Conservation (phyloP, 2,888 invertebrate species). For the Melolontha melolontha region DNA sequence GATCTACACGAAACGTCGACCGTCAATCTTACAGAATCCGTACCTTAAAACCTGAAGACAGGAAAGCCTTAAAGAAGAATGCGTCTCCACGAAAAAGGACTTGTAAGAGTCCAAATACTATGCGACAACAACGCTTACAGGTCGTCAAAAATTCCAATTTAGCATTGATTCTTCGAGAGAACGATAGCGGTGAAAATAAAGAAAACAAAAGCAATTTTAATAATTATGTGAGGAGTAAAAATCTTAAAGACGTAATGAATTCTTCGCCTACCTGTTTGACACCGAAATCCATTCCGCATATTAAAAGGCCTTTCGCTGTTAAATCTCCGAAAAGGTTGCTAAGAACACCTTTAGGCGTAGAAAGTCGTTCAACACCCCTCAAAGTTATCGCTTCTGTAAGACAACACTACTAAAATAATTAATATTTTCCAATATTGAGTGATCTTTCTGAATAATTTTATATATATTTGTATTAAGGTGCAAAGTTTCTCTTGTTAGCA, state of each 20-base stretch:
- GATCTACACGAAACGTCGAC: slow-evolving; percentile 50
- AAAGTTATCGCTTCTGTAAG: slow-evolving; percentile 57
- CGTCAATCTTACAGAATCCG: slow-evolving; percentile 52
- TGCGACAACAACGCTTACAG: slow-evolving; percentile 52
- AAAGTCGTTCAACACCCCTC: slow-evolving; percentile 72
- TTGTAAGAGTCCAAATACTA: slow-evolving; percentile 46
- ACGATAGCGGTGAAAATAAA: slow-evolving; percentile 41
- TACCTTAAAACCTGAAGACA: slow-evolving; percentile 55
- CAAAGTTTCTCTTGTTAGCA: background rate
- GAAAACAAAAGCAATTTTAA: slow-evolving; percentile 46
- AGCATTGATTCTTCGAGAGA: slow-evolving; percentile 30
- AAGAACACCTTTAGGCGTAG: slow-evolving; percentile 65
- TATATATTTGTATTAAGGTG: slow-evolving; percentile 4
- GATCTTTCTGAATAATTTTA: slow-evolving; percentile 27
- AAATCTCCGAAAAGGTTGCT: slow-evolving; percentile 70
- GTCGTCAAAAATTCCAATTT: slow-evolving; percentile 47
- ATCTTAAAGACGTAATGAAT: slow-evolving; percentile 11
- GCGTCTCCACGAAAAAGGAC: slow-evolving; percentile 56
- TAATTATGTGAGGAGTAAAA: slow-evolving; percentile 9
- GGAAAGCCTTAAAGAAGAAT: slow-evolving; percentile 53
- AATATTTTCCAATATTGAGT: background rate
- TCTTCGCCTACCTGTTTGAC: slow-evolving; percentile 51
- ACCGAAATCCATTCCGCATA: slow-evolving; percentile 67
- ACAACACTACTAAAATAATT: slow-evolving; percentile 35
- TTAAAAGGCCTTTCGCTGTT: slow-evolving; percentile 71